Percentiles rank a stretch among this genome's conserved stretches.
phyloP scores from a whole-genome alignment of 2,888 invertebrate species.

The Zootermopsis nevadensis region DNA sequence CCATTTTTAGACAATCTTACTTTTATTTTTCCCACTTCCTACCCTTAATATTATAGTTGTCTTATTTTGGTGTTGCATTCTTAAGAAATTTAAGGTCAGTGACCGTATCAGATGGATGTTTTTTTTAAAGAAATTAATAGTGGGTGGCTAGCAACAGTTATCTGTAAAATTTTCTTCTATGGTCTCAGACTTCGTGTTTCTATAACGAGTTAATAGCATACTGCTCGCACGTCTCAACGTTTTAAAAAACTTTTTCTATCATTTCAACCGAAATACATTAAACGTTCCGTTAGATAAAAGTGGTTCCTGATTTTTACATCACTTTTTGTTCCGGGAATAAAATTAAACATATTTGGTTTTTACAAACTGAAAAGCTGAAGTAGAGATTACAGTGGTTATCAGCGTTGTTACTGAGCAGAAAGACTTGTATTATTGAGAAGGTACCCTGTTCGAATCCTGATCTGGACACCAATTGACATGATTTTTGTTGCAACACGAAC shows the following conservation, averaged over 20 bases:
- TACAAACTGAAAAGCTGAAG: too few relatives aligned
- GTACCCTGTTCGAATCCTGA: too few relatives aligned
- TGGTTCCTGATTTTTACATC: neutral
- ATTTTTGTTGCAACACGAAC: too few relatives aligned
- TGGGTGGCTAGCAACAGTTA: neutral
- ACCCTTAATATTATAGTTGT: neutral
- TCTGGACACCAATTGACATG: too few relatives aligned
- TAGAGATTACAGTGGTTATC: too few relatives aligned
- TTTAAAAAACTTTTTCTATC: neutral
- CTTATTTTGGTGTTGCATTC: neutral
- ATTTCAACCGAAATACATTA: neutral
- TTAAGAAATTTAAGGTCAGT: neutral
- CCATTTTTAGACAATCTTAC: neutral
- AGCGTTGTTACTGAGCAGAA: too few relatives aligned
- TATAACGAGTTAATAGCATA: slow-evolving; percentile 2
- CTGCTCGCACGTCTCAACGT: neutral
- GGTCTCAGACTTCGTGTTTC: neutral
- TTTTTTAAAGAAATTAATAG: neutral
- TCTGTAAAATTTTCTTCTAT: neutral
- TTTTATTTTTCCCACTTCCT: neutral
- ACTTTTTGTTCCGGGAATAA: neutral
- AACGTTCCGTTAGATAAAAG: neutral
- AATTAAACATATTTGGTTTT: too few relatives aligned
- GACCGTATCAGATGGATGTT: neutral
- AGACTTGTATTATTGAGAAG: too few relatives aligned